Base-by-base conservation (phyloP, 2,113 vertebrate species). In the Galbula dea region DNA sequence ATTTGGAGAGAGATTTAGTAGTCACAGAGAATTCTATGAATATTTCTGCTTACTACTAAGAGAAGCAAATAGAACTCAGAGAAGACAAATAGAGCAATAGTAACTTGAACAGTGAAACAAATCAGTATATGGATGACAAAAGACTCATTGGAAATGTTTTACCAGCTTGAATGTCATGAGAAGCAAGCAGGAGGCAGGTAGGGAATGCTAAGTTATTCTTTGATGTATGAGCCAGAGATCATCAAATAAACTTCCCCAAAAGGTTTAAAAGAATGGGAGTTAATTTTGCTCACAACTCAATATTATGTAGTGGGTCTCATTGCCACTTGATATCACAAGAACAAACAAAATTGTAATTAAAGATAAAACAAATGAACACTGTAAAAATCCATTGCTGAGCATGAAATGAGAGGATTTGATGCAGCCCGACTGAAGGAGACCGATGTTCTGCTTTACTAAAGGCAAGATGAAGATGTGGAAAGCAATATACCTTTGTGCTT, bases 1-100 rank as follows among this genome's bases (percentile, higher is more conserved):
- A 15, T 87, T 91, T 93, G 82, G 71, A 69, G 72, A 65, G 61
- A 93, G 67, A 87, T 83, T 89, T 76, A 88, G 34, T 52, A 93
- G 62, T 73, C 62, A 51, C 26, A 91, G 78, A 27, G 66, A 88
- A 87, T 49, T 54, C 78, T 54, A 7, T 69, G 61, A 89, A 73
- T 95, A 73, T 85, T 95, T 87, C 71, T 79, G 29, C 58, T 87
- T 92, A 46, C 18, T 85, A 54, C 62, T 94, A 74, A 83, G 36
- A 83, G 77, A 68, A 88, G 59, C 34, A 83, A 83, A 67, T 23
- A 30, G 32, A 77, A 89, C 57, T 66, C 83, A 66, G 68, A 66
- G 68, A 84, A 76, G 30, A 73, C 46, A 83, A 75, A 78, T 26
- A 84, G 77, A 84, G 45, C 74, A 61, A 54, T 32, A 91, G 27